Evolutionary conservation across 2,113 vertebrate species (phyloP).

Genomic region (Setophaga petechia): DNA sequence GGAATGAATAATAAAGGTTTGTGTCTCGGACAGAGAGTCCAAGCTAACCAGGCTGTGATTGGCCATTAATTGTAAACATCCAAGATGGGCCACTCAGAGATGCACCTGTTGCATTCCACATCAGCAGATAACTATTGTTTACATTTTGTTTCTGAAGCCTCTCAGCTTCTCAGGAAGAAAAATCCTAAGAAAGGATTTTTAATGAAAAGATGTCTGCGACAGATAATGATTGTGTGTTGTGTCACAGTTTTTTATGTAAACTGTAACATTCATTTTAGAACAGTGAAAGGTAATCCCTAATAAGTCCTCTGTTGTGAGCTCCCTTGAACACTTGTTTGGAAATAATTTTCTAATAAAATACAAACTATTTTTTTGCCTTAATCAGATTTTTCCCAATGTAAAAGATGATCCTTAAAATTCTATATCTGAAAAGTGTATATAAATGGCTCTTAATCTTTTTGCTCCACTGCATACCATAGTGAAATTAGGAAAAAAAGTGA

Average conservation of each 20-base stretch:
- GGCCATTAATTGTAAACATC: too few species aligned
- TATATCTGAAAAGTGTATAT: not conserved
- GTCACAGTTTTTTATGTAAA: not conserved
- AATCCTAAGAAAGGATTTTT: too few species aligned
- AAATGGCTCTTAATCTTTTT: not conserved
- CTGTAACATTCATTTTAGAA: not conserved
- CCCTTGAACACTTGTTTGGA: not conserved
- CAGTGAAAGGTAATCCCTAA: not conserved
- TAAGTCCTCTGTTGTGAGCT: not conserved
- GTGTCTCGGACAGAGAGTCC: too few species aligned
- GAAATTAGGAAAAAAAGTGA: not conserved
- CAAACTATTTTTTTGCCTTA: fast-evolving
- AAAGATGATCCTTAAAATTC: not conserved
- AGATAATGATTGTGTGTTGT: not conserved
- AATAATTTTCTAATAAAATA: not conserved
- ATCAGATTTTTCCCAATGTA: not conserved
- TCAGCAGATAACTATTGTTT: too few species aligned
- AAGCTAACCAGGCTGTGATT: too few species aligned
- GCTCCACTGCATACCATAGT: not conserved
- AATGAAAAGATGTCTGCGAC: too few species aligned
- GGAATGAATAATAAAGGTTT: too few species aligned
- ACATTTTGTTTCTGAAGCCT: too few species aligned
- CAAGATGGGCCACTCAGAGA: too few species aligned
- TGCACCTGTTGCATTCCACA: too few species aligned
- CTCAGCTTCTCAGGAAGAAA: too few species aligned